A percentile compares a stretch with the other conserved stretches of the same genome.
Conservation (phyloP, 1,140 invertebrate species). For the Papilio polytes region DNA sequence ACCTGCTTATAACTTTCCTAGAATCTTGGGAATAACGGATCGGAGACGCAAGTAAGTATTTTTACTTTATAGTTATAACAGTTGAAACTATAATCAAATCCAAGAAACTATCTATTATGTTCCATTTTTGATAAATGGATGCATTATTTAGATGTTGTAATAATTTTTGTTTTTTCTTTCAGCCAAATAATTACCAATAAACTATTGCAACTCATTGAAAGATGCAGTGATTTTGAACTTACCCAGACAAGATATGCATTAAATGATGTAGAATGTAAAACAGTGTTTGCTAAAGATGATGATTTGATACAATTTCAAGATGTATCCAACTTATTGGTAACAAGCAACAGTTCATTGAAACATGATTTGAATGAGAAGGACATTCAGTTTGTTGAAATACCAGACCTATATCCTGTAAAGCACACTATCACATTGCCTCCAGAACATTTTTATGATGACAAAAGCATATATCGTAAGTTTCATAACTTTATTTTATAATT, state of each 20-base stretch:
- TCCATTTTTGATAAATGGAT: too few species aligned
- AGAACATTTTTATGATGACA: conserved; percentile 86
- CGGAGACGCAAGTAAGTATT: conserved; percentile 88
- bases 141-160: too few species aligned
- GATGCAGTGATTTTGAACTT: conserved; percentile 83
- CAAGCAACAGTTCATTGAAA: conserved; percentile 82
- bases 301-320: conserved; percentile 87
- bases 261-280: conserved; percentile 84
- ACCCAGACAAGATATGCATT: conserved; percentile 84
- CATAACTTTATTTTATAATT: background rate
- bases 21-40: conserved; percentile 89
- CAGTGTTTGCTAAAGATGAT: conserved; percentile 85
- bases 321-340: conserved; percentile 86
- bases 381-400: too few species aligned
- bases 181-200: conserved; percentile 89
- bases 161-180: conserved; percentile 63
- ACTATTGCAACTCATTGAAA: conserved; percentile 89
- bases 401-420: conserved; percentile 73
- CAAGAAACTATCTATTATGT: too few species aligned
- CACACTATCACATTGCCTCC: conserved; percentile 87
- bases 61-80: background rate
- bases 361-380: too few species aligned
- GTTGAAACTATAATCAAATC: background rate
- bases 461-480: conserved; percentile 89
- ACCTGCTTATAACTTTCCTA: conserved; percentile 88